Evolutionary conservation across 2,113 vertebrate genomes (phyloP).

Genomic region (Martes martes): DNA sequence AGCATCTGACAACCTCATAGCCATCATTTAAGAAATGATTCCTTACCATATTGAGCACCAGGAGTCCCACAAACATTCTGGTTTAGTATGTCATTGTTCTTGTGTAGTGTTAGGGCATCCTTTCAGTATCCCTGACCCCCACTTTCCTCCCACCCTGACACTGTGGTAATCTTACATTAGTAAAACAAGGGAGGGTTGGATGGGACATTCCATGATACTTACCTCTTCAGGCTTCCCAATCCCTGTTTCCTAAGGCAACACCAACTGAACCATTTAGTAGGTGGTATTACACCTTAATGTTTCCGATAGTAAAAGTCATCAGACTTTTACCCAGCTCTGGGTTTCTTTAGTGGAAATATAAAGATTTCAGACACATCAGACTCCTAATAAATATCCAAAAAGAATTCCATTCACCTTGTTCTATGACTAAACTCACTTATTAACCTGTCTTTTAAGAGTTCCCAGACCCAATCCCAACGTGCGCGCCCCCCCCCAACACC

Average conservation of each 20-base stretch:
- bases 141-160: neutral
- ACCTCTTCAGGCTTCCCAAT: neutral
- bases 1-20: neutral
- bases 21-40: neutral
- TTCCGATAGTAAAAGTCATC: neutral
- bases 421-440: neutral
- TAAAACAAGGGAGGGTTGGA: neutral
- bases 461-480: neutral
- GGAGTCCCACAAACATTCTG: neutral
- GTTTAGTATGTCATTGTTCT: neutral
- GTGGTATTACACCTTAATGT: neutral
- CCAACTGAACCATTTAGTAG: neutral
- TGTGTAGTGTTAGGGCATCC: neutral
- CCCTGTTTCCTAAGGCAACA: neutral
- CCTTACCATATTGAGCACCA: neutral
- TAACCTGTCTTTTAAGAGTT: neutral
- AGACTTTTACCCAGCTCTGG: neutral
- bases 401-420: neutral
- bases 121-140: neutral
- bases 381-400: neutral
- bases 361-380: neutral
- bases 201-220: neutral
- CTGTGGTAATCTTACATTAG: neutral
- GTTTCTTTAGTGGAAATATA: neutral
- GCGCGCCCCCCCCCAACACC: neutral